phyloP scores from a whole-genome alignment of 2,888 invertebrate species.

The Philhelius pedissequus region DNA sequence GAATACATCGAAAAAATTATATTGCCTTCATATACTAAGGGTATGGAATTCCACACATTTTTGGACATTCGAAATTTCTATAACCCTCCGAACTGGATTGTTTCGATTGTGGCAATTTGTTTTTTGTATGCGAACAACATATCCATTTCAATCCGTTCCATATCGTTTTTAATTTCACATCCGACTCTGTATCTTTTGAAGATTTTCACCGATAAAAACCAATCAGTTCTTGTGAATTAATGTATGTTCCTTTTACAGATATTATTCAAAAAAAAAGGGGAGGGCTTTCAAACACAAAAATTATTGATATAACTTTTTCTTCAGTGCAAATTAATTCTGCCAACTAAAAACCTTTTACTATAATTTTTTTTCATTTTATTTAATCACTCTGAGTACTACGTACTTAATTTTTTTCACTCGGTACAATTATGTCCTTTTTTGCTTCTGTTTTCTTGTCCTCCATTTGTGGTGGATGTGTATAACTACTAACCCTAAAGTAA shows the following conservation, averaged over 20 bases:
- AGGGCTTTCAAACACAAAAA: background rate
- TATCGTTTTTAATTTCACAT: too few relatives aligned
- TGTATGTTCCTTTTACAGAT: background rate
- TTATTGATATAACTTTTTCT: background rate
- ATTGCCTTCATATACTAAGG: too few relatives aligned
- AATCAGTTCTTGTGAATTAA: too few relatives aligned
- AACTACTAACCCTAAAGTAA: constrained; percentile 19
- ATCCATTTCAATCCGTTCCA: too few relatives aligned
- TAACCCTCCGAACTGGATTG: too few relatives aligned
- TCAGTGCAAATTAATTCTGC: background rate
- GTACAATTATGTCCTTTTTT: background rate
- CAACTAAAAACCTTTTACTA: background rate
- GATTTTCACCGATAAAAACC: too few relatives aligned
- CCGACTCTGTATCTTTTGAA: too few relatives aligned
- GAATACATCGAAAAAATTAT: too few relatives aligned
- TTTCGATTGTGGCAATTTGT: too few relatives aligned
- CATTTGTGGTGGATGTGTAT: background rate
- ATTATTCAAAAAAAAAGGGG: background rate
- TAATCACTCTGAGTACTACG: background rate
- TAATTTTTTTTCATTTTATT: background rate
- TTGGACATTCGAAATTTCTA: too few relatives aligned
- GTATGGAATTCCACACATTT: too few relatives aligned
- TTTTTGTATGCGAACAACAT: too few relatives aligned
- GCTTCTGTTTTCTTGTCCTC: background rate
- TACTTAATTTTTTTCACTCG: background rate